Percentiles rank a stretch among this genome's conserved stretches.
Evolutionary conservation across 1,140 invertebrate genomes (phyloP).

Genomic region (Heliconius congener): DNA sequence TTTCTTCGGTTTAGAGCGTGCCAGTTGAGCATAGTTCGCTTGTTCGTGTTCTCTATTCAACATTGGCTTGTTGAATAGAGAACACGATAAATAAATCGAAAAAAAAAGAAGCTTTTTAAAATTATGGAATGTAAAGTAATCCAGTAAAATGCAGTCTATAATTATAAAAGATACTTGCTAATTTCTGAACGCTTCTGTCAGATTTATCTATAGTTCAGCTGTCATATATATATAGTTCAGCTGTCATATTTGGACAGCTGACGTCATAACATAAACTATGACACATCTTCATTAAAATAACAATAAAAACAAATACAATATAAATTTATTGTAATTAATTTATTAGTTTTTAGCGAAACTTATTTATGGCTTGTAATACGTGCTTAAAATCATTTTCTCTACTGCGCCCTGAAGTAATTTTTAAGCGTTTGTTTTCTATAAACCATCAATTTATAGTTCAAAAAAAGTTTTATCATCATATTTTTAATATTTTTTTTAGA

Average conservation of each 20-base stretch:
- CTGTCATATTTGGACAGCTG: background rate
- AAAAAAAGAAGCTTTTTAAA: too few species aligned
- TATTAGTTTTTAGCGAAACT: background rate
- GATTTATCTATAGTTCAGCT: background rate
- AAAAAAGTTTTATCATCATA: constrained; percentile 17
- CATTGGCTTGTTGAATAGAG: too few species aligned
- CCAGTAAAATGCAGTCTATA: too few species aligned
- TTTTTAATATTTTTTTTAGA: constrained; percentile 62
- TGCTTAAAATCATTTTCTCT: constrained; percentile 63
- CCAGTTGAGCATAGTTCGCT: too few species aligned
- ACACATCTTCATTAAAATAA: background rate
- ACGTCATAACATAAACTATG: background rate
- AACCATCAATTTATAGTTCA: background rate
- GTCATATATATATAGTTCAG: background rate
- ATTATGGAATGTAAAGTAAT: too few species aligned
- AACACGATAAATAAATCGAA: too few species aligned
- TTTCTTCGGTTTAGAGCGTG: too few species aligned
- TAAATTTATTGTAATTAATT: background rate
- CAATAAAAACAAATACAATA: background rate
- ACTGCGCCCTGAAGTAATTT: constrained; percentile 60
- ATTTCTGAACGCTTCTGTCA: background rate
- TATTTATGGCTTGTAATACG: constrained; percentile 64
- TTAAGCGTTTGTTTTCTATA: background rate
- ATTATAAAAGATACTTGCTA: background rate
- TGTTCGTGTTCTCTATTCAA: too few species aligned